A percentile compares a stretch with the other conserved stretches of the same genome.
phyloP scores from a whole-genome alignment of 2,113 vertebrate genomes.

The Brachypteracias leptosomus region DNA sequence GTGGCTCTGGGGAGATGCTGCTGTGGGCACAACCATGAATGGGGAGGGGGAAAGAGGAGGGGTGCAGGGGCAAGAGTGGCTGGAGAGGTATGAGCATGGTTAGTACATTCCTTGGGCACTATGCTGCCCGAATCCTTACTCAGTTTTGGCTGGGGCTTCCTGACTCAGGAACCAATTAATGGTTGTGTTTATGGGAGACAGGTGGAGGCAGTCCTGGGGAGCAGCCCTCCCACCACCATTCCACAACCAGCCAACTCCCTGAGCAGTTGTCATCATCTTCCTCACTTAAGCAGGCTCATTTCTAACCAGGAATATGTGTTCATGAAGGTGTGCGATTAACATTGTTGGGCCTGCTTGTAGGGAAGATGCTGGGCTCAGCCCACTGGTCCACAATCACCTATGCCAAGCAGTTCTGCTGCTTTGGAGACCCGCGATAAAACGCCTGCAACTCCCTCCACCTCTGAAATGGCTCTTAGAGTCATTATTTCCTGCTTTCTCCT shows the following conservation, averaged over 20 bases:
- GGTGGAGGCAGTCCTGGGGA: background rate
- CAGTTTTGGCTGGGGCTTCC: background rate
- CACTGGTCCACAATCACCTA: background rate
- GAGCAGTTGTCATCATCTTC: rapidly evolving
- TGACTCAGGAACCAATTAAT: background rate
- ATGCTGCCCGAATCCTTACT: background rate
- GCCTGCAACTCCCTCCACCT: background rate
- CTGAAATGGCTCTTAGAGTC: background rate
- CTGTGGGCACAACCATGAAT: background rate
- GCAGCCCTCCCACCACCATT: no score
- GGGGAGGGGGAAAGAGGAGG: background rate
- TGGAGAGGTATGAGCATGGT: background rate
- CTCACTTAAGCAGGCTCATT: background rate
- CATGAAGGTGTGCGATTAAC: background rate
- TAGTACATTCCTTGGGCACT: background rate
- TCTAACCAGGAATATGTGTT: rapidly evolving
- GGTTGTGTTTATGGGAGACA: rapidly evolving
- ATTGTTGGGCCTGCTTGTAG: background rate
- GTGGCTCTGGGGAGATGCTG: background rate
- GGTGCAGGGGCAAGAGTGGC: rapidly evolving
- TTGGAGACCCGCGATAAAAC: background rate
- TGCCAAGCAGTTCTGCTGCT: background rate
- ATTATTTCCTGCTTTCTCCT: background rate
- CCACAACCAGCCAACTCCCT: rapidly evolving
- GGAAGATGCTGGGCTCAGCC: background rate